phyloP scores from a whole-genome alignment of 2,888 invertebrate species.

The Caenorhabditis sp. region DNA sequence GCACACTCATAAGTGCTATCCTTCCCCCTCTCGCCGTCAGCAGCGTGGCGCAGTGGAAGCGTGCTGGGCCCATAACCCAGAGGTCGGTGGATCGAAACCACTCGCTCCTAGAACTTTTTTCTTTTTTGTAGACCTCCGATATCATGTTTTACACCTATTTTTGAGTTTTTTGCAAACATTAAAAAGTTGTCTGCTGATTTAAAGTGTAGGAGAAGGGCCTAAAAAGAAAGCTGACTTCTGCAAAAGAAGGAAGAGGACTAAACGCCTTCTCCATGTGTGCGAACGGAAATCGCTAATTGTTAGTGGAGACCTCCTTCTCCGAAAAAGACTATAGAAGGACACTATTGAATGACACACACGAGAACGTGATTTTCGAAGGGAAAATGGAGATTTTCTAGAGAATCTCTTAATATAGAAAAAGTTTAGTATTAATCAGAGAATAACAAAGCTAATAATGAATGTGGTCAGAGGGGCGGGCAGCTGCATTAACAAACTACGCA shows the following conservation, averaged over 20 bases:
- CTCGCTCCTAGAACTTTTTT: slow-evolving; percentile 72
- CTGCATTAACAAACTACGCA: slow-evolving; percentile 19
- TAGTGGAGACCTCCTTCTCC: not conserved
- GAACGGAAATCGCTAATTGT: slow-evolving; percentile 59
- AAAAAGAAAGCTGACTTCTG: not conserved
- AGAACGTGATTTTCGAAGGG: not conserved
- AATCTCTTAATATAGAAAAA: not conserved
- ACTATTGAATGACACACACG: not conserved
- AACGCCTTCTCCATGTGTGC: not conserved
- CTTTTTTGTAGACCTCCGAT: not conserved
- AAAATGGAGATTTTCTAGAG: not conserved
- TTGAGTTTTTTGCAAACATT: too few species aligned
- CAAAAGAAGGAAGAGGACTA: not conserved
- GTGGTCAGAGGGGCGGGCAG: not conserved
- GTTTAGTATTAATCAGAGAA: slow-evolving; percentile 4
- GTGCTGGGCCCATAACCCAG: slow-evolving; percentile 93
- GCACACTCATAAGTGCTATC: not conserved
- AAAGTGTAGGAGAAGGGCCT: not conserved
- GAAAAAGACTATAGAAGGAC: too few species aligned
- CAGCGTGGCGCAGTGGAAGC: slow-evolving; percentile 91
- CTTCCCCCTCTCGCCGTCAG: slow-evolving; percentile 83
- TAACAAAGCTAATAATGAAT: slow-evolving; percentile 37
- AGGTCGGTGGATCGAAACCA: slow-evolving; percentile 88
- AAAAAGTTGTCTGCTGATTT: too few species aligned
- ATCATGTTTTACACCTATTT: too few species aligned